phyloP scores from a whole-genome alignment of 2,888 invertebrate genomes.

The Oxycera nigricornis region DNA sequence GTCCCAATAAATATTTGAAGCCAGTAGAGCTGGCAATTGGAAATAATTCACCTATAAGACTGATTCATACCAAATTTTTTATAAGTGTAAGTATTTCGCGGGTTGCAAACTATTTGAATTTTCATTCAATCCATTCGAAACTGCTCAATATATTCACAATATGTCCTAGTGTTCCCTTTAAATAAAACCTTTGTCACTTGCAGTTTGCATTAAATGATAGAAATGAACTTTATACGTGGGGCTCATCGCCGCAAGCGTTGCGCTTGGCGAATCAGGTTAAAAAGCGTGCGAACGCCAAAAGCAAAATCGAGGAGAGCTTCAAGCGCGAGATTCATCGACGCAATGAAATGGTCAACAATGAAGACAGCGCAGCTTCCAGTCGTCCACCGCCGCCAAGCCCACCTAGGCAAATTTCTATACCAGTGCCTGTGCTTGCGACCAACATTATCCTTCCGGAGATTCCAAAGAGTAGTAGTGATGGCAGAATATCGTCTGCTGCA shows the following conservation, averaged over 20 bases:
- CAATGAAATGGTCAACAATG: constrained; percentile 42
- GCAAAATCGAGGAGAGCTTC: constrained; percentile 63
- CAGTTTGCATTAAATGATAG: constrained; percentile 72
- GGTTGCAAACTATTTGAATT: neutral
- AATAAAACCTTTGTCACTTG: constrained; percentile 46
- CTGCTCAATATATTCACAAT: neutral
- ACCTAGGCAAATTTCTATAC: constrained; percentile 25
- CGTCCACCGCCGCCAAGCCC: constrained; percentile 1
- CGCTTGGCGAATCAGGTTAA: constrained; percentile 71
- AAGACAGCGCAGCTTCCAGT: neutral
- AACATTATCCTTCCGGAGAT: neutral
- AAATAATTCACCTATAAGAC: constrained; percentile 58
- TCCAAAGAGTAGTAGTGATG: constrained; percentile 25
- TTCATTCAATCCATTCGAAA: neutral
- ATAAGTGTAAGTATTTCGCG: constrained; percentile 71
- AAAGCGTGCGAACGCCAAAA: constrained; percentile 65
- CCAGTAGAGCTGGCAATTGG: constrained; percentile 61
- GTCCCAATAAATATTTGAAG: constrained; percentile 56
- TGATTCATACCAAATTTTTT: constrained; percentile 72
- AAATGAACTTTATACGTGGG: constrained; percentile 77
- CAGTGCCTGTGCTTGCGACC: neutral
- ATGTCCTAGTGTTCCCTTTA: neutral
- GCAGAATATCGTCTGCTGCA: neutral
- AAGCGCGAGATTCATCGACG: constrained; percentile 59
- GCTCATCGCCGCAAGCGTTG: constrained; percentile 77